Conservation (phyloP, 2,888 invertebrate species). For the Hirtodrosophila cameraria region DNA sequence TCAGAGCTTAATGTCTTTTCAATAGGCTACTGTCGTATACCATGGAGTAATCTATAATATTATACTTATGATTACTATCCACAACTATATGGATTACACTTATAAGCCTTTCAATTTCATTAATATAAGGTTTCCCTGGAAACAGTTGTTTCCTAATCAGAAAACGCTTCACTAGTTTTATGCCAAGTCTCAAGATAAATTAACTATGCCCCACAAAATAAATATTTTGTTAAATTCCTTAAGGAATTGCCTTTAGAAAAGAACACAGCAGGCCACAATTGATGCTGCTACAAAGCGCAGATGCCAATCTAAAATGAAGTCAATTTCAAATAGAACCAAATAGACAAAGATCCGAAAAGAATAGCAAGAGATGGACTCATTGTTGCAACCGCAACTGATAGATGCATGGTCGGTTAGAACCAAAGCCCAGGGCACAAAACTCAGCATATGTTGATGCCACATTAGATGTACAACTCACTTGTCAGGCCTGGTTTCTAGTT, state of each 20-base stretch:
- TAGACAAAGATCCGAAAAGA: constrained; percentile 1
- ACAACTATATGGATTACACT: too few species aligned
- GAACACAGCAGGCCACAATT: constrained; percentile 21
- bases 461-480: constrained; percentile 84
- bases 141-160: too few species aligned
- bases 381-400: constrained; percentile 65
- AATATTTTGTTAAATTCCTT: not conserved
- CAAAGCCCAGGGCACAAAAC: constrained; percentile 32
- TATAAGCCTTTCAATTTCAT: too few species aligned
- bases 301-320: constrained; percentile 74
- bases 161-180: not conserved
- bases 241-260: constrained; percentile 17
- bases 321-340: constrained; percentile 35
- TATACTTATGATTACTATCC: too few species aligned
- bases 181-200: not conserved
- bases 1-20: too few species aligned
- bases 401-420: constrained; percentile 33
- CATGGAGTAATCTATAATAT: too few species aligned
- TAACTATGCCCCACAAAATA: not conserved
- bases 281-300: constrained; percentile 27
- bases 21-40: too few species aligned
- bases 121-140: too few species aligned
- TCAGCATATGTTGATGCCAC: constrained; percentile 84
- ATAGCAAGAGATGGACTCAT: constrained; percentile 1
- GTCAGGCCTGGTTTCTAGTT: constrained; percentile 69